Base-by-base conservation (phyloP, 2,113 vertebrate species). In the Phoxinus phoxinus region DNA sequence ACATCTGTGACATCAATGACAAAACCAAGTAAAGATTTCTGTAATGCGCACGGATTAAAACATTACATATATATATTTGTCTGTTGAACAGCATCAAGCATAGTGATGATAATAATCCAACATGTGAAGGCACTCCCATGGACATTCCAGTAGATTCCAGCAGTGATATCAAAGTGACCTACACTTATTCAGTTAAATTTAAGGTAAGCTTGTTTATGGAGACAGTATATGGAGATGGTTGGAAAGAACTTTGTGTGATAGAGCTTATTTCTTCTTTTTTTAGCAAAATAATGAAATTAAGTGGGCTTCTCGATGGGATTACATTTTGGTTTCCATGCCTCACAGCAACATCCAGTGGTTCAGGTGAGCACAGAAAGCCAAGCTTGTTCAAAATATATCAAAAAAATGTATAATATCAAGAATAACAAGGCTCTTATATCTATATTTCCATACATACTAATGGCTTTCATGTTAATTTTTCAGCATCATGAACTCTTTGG, bases 281-380 rank as follows among this genome's bases (percentile, higher is more conserved):
- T 89, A 99, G 98, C 90, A 96, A 93, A 93, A 98, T 89, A 93
- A 95, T 88, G 48, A 11, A 0, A 98, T 99, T 90, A 96, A 96
- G 79, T 99, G 98, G 98, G 98, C 98, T 23, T 99, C 98, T 82
- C 93, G 98, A 83, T 99, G 98, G 98, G 98, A 99, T 92, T 99
- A 99, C 89, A 99, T 99, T 93, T 94, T 99, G 91, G 97, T 99
- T 88, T 99, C 98, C 17, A 99, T 99, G 98, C 98, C 97, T 84
- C 98, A 99, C 86, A 99, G 97, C 67, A 98, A 99, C 87, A 99
- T 99, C 92, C 98, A 99, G 51, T 99, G 98, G 98, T 99, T 99
- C 90, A 99, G 98, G 98, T 99, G 90, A 87, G 73, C 6, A 58
- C 67, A 56, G 19, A 56, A 56, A 56, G 19, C 53, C 53, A 83